Evolutionary conservation across 1,140 invertebrate species (phyloP).

Genomic region (Orussus abietinus): DNA sequence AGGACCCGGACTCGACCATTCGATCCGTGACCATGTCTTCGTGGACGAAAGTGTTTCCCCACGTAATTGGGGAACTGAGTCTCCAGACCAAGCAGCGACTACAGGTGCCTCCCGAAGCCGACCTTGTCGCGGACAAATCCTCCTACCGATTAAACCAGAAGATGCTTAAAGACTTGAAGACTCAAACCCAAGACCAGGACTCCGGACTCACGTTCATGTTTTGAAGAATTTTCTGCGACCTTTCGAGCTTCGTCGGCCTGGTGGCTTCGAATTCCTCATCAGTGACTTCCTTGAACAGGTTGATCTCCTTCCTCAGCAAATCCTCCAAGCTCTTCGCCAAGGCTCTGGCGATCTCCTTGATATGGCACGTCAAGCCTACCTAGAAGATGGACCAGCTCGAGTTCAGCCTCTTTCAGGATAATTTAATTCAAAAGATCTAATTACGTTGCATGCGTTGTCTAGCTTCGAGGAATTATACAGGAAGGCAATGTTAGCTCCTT

Average conservation of each 20-base stretch:
- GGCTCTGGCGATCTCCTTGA: slow-evolving; percentile 60
- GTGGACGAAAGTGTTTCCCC: slow-evolving; percentile 54
- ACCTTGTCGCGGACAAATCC: slow-evolving; percentile 10
- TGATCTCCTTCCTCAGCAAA: slow-evolving; percentile 63
- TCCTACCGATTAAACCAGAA: slow-evolving; percentile 7
- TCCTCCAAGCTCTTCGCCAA: slow-evolving; percentile 63
- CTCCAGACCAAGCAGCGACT: slow-evolving; percentile 65
- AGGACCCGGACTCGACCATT: slow-evolving; percentile 64
- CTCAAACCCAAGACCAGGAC: neutral
- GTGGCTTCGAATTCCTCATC: slow-evolving; percentile 80
- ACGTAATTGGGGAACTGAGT: slow-evolving; percentile 64
- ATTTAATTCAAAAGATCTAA: too few relatives aligned
- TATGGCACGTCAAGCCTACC: slow-evolving; percentile 60
- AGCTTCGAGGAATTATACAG: slow-evolving; percentile 65
- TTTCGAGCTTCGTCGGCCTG: slow-evolving; percentile 63
- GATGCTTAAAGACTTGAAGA: too few relatives aligned
- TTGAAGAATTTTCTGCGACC: slow-evolving; percentile 59
- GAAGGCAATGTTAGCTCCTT: slow-evolving; percentile 82
- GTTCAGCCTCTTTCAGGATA: too few relatives aligned
- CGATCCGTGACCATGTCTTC: slow-evolving; percentile 25
- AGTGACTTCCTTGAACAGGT: slow-evolving; percentile 67
- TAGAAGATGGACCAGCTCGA: too few relatives aligned
- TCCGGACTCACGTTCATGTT: slow-evolving; percentile 56
- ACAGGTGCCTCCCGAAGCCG: slow-evolving; percentile 46
- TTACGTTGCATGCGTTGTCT: slow-evolving; percentile 55